Conservation (phyloP, 1,140 invertebrate species). For the Drosophila ironensis region DNA sequence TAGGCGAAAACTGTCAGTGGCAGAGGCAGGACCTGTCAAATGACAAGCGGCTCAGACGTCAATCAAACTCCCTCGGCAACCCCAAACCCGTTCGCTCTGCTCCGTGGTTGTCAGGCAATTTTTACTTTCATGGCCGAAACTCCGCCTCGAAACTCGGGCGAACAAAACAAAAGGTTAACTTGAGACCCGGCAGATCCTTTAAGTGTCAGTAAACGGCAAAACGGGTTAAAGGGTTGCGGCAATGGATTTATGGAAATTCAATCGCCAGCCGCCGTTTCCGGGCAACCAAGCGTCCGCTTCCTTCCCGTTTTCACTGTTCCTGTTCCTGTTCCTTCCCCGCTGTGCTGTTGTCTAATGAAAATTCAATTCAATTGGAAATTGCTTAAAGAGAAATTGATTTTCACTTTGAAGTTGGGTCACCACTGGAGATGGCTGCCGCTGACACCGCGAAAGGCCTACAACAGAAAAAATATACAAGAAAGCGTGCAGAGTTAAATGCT, state of each 20-base stretch:
- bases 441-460: slow-evolving; percentile 36
- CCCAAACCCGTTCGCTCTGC: background rate
- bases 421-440: slow-evolving; percentile 38
- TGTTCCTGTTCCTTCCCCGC: slow-evolving; percentile 16
- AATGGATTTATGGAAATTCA: slow-evolving; percentile 55
- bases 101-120: slow-evolving; percentile 11
- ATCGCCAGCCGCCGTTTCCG: slow-evolving; percentile 23
- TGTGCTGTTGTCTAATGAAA: slow-evolving; percentile 59
- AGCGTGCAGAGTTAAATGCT: no score
- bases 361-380: slow-evolving; percentile 68
- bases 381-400: slow-evolving; percentile 69
- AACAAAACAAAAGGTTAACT: slow-evolving; percentile 29
- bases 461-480: no score
- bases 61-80: slow-evolving; percentile 42
- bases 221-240: slow-evolving; percentile 28
- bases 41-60: slow-evolving; percentile 49
- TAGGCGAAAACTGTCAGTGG: slow-evolving; percentile 28
- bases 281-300: slow-evolving; percentile 8
- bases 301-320: slow-evolving; percentile 3
- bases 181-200: slow-evolving; percentile 35
- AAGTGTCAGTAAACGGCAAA: slow-evolving; percentile 58
- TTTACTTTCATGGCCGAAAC: slow-evolving; percentile 31
- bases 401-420: slow-evolving; percentile 57
- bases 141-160: slow-evolving; percentile 6
- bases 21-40: slow-evolving; percentile 33